These are phyloP conservation scores for Pogonognathellus flavescens DNA, from an alignment of 1,140 invertebrate genomes.

Conservation along the genomic window DNA sequence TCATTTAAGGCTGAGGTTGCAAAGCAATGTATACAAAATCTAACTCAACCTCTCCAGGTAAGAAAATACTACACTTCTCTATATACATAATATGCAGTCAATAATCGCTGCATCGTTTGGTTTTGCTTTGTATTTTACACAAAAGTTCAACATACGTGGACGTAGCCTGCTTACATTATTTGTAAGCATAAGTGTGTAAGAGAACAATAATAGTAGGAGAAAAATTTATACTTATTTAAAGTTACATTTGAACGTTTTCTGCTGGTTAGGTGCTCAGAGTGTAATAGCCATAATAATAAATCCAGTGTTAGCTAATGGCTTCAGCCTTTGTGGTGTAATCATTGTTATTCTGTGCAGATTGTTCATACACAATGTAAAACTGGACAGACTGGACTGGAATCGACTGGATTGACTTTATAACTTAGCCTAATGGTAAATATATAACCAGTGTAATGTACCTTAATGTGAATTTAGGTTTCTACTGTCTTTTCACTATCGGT, in stretches of 20 bases:
- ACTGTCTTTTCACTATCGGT: neutral
- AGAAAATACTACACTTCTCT: neutral
- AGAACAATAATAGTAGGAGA: no score
- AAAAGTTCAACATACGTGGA: no score
- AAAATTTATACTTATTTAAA: constrained; percentile 36
- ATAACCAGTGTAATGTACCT: no score
- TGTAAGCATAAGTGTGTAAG: no score
- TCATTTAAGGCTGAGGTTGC: no score
- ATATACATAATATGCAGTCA: no score
- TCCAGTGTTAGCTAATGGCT: constrained; percentile 29
- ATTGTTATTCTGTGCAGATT: constrained; percentile 32
- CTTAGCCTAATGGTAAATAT: no score
- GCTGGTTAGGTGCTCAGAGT: constrained; percentile 38
- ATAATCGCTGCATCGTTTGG: no score
- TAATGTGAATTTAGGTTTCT: no score
- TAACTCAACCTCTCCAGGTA: neutral
- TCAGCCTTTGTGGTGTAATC: constrained; percentile 20
- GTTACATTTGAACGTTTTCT: constrained; percentile 10
- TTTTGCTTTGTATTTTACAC: no score
- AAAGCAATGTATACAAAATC: neutral
- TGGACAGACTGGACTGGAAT: constrained; percentile 34
- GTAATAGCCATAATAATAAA: constrained; percentile 44
- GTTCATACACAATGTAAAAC: constrained; percentile 39
- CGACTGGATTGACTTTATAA: neutral
- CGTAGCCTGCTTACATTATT: neutral